These are phyloP conservation scores for Hylia prasina DNA, from an alignment of 2,113 vertebrate species.

Conservation along the genomic window DNA sequence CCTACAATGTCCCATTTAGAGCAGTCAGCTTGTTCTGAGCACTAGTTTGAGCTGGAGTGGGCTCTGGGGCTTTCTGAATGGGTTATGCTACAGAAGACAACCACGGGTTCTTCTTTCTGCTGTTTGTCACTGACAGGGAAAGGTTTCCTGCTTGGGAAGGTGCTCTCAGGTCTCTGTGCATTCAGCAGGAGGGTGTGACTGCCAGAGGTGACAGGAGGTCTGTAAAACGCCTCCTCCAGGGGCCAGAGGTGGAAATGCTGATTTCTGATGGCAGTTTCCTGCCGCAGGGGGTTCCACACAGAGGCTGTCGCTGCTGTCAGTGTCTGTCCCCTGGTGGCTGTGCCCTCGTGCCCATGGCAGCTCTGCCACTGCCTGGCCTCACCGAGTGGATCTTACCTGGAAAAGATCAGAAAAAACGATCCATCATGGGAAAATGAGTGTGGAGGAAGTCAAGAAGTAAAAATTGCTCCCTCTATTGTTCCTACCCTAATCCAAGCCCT, in stretches of 20 bases:
- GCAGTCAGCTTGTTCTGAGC: background rate
- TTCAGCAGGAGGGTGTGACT: background rate
- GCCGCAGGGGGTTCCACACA: background rate
- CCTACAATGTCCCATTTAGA: background rate
- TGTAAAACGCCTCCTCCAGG: background rate
- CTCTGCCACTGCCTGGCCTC: background rate
- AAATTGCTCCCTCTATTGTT: background rate
- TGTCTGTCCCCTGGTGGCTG: background rate
- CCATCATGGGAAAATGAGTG: background rate
- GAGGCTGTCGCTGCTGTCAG: rapidly evolving
- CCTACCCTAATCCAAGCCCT: background rate
- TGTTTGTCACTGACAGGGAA: background rate
- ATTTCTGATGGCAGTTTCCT: background rate
- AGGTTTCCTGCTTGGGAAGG: background rate
- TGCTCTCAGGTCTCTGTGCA: background rate
- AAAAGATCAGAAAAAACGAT: background rate
- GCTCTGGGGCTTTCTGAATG: background rate
- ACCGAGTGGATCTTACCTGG: background rate
- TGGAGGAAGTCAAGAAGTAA: background rate
- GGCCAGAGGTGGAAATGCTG: background rate
- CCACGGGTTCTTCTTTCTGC: background rate
- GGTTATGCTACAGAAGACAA: rapidly evolving
- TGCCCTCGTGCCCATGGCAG: rapidly evolving
- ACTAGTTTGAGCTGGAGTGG: background rate
- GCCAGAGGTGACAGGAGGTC: background rate